Base-by-base conservation (phyloP, 2,797 vertebrate genomes). In the Enteromius paludinosus region DNA sequence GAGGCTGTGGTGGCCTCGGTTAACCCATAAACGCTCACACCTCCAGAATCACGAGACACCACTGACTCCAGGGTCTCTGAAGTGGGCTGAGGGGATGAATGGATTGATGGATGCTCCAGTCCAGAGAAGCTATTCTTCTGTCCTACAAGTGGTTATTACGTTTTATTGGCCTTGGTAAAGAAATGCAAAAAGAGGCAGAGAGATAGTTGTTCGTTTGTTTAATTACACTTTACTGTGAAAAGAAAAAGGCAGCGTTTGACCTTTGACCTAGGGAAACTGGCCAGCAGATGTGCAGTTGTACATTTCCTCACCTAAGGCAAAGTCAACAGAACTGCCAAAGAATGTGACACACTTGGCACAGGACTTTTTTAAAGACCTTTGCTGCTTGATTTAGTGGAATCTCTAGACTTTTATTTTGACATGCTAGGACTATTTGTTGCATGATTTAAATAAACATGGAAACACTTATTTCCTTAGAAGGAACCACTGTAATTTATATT, bases 401-500 rank as follows among this genome's bases (percentile, higher is more conserved):
- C 71, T 71, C 69, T 6, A 2, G 47, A 75, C 81, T 75, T 77
- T 78, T 85, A 81, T 47, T 83, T 79, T 81, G 76, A 78, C 61
- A 64, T 80, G 76, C 69, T 74, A 43, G 38, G 54, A 25, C 65
- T 64, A 35, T 74, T 47, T 20, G 14, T 54, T 66, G 33, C 11
- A 52, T 75, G 33, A 79, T 49, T 79, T 70, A 61, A 69, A 78
- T 85, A 81, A 78, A 83, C 28, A 47, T 6, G 11, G 45, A 83
- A 76, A 74, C 73, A 43, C 62, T 64, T 86, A 56, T 82, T 88
- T 81, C 78, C 69, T 71, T 79, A 66, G 64, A 78, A 83, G 18
- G 83, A 74, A 84, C 61, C 72, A 68, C 82, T 82, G 76, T 83
- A 73, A 84, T 82, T 84, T 25, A 28, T 78, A 54, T 83, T 74